Conservation (phyloP, 2,797 vertebrate genomes). For the Enteromius radiatus region DNA sequence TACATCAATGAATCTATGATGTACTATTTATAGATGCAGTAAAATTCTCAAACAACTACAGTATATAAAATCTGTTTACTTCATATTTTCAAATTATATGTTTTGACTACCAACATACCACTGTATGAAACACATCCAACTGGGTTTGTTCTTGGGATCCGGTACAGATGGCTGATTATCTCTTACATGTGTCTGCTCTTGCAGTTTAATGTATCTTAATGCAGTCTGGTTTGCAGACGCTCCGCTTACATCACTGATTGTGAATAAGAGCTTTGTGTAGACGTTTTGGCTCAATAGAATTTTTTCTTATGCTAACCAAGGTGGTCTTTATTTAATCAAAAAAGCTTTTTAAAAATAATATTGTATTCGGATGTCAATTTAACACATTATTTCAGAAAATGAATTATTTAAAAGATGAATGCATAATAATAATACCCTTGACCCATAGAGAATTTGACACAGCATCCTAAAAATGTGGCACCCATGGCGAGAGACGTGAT, state of each 20-base stretch:
- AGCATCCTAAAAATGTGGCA: constrained; percentile 21
- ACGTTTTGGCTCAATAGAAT: not conserved
- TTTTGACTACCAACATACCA: not conserved
- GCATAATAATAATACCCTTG: not conserved
- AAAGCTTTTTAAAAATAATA: not conserved
- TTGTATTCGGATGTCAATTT: not conserved
- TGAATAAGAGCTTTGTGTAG: constrained; percentile 28
- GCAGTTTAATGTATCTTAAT: constrained; percentile 6
- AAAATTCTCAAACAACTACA: not conserved
- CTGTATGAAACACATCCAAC: not conserved
- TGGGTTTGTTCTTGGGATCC: not conserved
- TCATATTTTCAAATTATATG: not conserved
- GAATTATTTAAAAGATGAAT: not conserved
- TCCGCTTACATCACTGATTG: constrained; percentile 17
- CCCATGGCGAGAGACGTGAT: not conserved
- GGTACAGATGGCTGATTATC: constrained; percentile 21
- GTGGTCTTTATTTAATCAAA: not conserved
- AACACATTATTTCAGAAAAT: not conserved
- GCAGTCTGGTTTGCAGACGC: constrained; percentile 10
- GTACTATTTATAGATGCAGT: not conserved
- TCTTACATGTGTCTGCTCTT: not conserved
- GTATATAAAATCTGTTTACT: constrained; percentile 2
- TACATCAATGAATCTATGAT: not conserved
- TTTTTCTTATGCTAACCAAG: not conserved
- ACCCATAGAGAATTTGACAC: not conserved